Evolutionary conservation across 2,888 invertebrate genomes (phyloP).

Genomic region (Acleris laterana): DNA sequence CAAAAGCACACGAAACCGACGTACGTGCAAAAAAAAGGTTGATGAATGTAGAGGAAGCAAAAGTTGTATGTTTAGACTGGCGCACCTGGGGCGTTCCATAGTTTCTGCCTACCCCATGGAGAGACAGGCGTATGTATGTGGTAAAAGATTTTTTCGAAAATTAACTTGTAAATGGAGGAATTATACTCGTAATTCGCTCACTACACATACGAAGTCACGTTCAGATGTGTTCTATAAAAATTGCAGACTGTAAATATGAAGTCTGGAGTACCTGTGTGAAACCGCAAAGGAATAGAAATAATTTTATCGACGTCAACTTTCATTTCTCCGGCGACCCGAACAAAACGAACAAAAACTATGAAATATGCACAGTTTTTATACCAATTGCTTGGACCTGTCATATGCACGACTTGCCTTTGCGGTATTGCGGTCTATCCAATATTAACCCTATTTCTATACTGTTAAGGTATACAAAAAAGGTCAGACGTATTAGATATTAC

Average conservation of each 20-base stretch:
- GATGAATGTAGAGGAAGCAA: too few relatives aligned
- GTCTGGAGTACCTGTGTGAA: not conserved
- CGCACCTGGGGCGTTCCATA: too few relatives aligned
- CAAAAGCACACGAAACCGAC: too few relatives aligned
- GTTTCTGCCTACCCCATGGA: too few relatives aligned
- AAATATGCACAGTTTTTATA: constrained; percentile 36
- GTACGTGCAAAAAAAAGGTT: too few relatives aligned
- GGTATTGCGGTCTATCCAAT: not conserved
- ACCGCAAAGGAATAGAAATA: constrained; percentile 26
- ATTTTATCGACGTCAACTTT: constrained; percentile 28
- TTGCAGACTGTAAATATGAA: too few relatives aligned
- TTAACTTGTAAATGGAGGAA: too few relatives aligned
- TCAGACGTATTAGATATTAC: constrained; percentile 23
- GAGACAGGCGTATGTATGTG: too few relatives aligned
- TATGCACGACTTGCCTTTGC: constrained; percentile 15
- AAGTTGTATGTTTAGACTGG: too few relatives aligned
- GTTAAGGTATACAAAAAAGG: constrained; percentile 1
- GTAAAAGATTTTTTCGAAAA: not conserved
- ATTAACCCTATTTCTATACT: constrained; percentile 5
- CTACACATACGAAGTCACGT: too few relatives aligned
- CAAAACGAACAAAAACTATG: constrained; percentile 19
- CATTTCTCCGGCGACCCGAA: constrained; percentile 12
- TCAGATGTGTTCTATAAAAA: too few relatives aligned
- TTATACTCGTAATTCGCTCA: too few relatives aligned
- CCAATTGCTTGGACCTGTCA: constrained; percentile 33